These are phyloP conservation scores for Eugnorisma glareosa DNA, from an alignment of 2,888 invertebrate genomes.

Conservation along the genomic window DNA sequence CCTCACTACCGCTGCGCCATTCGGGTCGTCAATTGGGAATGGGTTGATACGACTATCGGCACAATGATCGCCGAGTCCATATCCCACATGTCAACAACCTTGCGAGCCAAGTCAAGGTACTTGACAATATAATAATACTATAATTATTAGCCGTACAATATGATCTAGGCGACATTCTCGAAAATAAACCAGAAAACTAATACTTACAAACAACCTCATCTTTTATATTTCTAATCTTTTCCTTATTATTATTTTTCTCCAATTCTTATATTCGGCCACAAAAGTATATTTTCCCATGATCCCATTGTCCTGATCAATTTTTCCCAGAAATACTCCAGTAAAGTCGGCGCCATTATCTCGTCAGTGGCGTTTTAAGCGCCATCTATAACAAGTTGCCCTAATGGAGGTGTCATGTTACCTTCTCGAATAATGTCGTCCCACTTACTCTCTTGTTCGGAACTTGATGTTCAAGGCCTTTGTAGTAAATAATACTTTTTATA, in stretches of 20 bases:
- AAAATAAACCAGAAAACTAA: not conserved
- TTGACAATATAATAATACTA: too few relatives aligned
- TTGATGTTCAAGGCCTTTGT: slow-evolving; percentile 47
- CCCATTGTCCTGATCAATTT: slow-evolving; percentile 59
- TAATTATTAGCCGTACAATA: not conserved
- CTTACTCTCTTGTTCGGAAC: slow-evolving; percentile 57
- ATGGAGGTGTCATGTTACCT: slow-evolving; percentile 82
- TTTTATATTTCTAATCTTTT: not conserved
- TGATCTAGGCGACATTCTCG: not conserved
- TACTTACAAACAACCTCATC: not conserved
- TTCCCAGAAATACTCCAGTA: slow-evolving; percentile 47
- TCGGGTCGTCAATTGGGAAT: too few relatives aligned
- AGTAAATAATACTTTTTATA: slow-evolving; percentile 51
- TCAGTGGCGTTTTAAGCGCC: slow-evolving; percentile 73
- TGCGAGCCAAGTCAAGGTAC: too few relatives aligned
- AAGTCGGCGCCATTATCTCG: slow-evolving; percentile 66
- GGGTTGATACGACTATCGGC: too few relatives aligned
- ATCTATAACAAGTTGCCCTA: slow-evolving; percentile 76
- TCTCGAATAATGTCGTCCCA: slow-evolving; percentile 71
- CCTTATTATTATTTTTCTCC: not conserved
- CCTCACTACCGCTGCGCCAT: too few relatives aligned
- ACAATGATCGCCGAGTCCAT: too few relatives aligned
- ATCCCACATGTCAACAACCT: too few relatives aligned
- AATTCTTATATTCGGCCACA: not conserved
- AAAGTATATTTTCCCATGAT: slow-evolving; percentile 27